These are phyloP conservation scores for Phenacoccus solenopsis DNA, from an alignment of 1,140 invertebrate species.

Conservation along the genomic window DNA sequence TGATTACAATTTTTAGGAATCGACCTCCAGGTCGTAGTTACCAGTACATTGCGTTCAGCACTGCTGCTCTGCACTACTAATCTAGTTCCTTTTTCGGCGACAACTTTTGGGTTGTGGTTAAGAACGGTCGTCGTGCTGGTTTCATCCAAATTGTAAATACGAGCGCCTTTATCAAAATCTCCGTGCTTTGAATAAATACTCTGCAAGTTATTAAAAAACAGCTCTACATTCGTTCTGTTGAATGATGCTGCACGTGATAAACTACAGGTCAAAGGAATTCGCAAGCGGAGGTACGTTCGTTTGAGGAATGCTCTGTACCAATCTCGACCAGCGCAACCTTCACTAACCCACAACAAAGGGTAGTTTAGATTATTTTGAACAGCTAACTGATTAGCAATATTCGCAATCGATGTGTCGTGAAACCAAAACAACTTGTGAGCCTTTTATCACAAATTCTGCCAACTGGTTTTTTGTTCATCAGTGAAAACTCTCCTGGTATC, in stretches of 20 bases:
- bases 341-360: background rate
- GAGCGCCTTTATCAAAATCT: constrained; percentile 21
- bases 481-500: background rate
- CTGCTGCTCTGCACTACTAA: constrained; percentile 32
- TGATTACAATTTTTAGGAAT: no score
- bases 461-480: background rate
- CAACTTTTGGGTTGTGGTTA: constrained; percentile 30
- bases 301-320: constrained; percentile 13
- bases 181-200: constrained; percentile 23
- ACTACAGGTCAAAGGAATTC: constrained; percentile 22
- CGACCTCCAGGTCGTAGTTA: constrained; percentile 33
- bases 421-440: constrained; percentile 30
- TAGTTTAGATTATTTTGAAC: background rate
- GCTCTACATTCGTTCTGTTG: constrained; percentile 29
- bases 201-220: constrained; percentile 31
- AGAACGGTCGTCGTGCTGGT: constrained; percentile 36
- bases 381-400: constrained; percentile 34
- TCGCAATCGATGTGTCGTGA: constrained; percentile 28
- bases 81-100: constrained; percentile 31
- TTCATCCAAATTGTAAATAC: constrained; percentile 35
- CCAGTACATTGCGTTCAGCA: constrained; percentile 32
- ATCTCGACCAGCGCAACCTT: constrained; percentile 12
- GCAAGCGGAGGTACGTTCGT: background rate
- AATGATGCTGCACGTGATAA: constrained; percentile 31
- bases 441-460: background rate